phyloP scores from a whole-genome alignment of 2,888 invertebrate genomes.

The Rhagonycha lutea region DNA sequence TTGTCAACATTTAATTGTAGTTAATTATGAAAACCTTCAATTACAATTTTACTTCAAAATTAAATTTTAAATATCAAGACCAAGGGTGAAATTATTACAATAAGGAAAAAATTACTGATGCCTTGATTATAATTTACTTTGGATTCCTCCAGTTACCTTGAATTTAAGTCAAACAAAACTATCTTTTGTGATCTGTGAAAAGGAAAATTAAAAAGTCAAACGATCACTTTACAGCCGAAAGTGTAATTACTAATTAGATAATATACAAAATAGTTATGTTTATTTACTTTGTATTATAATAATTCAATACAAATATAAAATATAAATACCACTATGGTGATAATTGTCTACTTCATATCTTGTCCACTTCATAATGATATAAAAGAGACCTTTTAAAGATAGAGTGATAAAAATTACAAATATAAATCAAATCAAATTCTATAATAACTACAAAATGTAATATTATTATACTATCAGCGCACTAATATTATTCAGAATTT shows the following conservation, averaged over 20 bases:
- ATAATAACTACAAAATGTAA: not conserved
- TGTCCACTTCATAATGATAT: not conserved
- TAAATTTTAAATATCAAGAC: not conserved
- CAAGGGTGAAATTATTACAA: not conserved
- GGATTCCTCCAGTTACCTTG: not conserved
- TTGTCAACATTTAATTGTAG: not conserved
- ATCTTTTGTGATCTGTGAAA: not conserved
- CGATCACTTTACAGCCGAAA: not conserved
- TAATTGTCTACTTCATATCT: not conserved
- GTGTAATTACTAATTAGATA: not conserved
- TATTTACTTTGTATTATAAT: not conserved
- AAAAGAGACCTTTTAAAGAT: not conserved
- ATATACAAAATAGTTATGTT: not conserved
- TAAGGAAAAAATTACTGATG: not conserved
- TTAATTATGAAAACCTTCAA: not conserved
- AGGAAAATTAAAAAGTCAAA: not conserved
- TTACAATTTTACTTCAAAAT: not conserved
- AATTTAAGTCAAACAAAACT: not conserved
- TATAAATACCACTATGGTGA: not conserved
- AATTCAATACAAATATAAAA: not conserved
- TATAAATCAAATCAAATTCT: not conserved
- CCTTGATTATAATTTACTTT: not conserved
- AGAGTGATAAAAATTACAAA: not conserved
- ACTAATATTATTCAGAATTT: no score
- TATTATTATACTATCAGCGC: no score